Conservation (phyloP, 2,888 invertebrate species). For the Trissoscelio sp. region DNA sequence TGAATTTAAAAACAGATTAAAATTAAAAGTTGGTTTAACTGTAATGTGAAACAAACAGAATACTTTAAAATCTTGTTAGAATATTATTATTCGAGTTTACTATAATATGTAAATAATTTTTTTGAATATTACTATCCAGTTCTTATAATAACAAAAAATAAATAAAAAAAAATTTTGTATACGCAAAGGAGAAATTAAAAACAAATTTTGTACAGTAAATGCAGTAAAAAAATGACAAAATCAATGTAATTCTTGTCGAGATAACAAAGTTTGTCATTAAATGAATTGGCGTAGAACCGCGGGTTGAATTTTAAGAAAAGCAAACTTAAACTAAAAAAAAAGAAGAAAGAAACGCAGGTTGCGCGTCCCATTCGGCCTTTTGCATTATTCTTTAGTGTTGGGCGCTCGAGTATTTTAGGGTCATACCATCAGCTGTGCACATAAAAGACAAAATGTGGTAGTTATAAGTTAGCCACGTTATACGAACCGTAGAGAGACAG, state of each 20-base stretch:
- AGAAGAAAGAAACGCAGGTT: slow-evolving; percentile 4
- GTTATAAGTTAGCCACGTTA: slow-evolving; percentile 61
- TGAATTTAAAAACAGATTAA: too few species aligned
- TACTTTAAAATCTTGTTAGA: too few species aligned
- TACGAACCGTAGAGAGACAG: slow-evolving; percentile 33
- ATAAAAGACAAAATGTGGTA: slow-evolving; percentile 74
- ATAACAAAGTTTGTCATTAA: not conserved
- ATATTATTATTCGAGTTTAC: too few species aligned
- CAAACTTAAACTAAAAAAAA: not conserved
- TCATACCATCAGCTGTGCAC: slow-evolving; percentile 82
- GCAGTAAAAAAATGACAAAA: too few species aligned
- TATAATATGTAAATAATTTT: too few species aligned
- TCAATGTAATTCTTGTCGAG: slow-evolving; percentile 22
- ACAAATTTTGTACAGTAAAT: too few species aligned
- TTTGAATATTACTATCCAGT: too few species aligned
- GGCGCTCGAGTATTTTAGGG: slow-evolving; percentile 72
- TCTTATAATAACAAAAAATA: too few species aligned
- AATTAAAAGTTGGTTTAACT: too few species aligned
- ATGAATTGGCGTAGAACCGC: not conserved
- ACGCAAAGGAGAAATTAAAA: too few species aligned
- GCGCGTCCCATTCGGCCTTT: slow-evolving; percentile 24
- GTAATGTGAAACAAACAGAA: too few species aligned
- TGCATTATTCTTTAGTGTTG: slow-evolving; percentile 48
- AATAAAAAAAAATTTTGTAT: too few species aligned
- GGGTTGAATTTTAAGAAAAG: not conserved